phyloP scores from a whole-genome alignment of 2,888 invertebrate genomes.

The Pediacus dermestoides region DNA sequence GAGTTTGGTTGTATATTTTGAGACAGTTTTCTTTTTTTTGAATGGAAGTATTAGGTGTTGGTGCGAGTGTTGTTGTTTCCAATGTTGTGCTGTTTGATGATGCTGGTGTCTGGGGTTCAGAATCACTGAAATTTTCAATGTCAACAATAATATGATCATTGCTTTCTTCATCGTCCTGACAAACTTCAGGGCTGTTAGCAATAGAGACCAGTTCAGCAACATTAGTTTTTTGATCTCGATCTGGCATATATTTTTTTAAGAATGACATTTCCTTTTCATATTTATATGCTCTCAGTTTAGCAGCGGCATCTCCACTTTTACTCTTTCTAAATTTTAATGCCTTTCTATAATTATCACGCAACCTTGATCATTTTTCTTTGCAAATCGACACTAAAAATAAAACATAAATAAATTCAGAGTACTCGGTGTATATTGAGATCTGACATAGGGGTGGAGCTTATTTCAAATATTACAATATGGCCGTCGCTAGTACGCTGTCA shows the following conservation, averaged over 20 bases:
- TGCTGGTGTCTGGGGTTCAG: conserved; percentile 3
- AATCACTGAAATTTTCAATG: conserved; percentile 5
- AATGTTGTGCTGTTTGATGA: conserved; percentile 1
- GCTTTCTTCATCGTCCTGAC: conserved; percentile 7
- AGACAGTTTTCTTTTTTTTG: neutral
- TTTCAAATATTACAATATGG: too few relatives aligned
- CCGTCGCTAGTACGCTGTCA: too few relatives aligned
- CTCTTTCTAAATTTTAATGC: conserved; percentile 5
- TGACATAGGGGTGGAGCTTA: too few relatives aligned
- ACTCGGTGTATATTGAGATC: conserved; percentile 1
- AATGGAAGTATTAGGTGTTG: too few relatives aligned
- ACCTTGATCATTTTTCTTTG: conserved; percentile 5
- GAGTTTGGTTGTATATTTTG: conserved; percentile 5
- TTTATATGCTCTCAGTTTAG: conserved; percentile 6
- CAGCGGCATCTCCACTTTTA: conserved; percentile 10
- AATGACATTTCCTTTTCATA: conserved; percentile 9
- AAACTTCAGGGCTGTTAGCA: conserved; percentile 6
- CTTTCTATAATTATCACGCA: conserved; percentile 7
- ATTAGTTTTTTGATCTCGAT: conserved; percentile 9
- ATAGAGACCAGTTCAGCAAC: conserved; percentile 4
- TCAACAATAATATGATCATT: conserved; percentile 2
- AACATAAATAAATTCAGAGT: conserved; percentile 3
- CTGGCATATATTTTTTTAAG: conserved; percentile 6
- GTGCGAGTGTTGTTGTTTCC: neutral
- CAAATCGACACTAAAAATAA: conserved; percentile 5